phyloP scores from a whole-genome alignment of 1,140 invertebrate species.

The Ceratoteleas bidentatus region DNA sequence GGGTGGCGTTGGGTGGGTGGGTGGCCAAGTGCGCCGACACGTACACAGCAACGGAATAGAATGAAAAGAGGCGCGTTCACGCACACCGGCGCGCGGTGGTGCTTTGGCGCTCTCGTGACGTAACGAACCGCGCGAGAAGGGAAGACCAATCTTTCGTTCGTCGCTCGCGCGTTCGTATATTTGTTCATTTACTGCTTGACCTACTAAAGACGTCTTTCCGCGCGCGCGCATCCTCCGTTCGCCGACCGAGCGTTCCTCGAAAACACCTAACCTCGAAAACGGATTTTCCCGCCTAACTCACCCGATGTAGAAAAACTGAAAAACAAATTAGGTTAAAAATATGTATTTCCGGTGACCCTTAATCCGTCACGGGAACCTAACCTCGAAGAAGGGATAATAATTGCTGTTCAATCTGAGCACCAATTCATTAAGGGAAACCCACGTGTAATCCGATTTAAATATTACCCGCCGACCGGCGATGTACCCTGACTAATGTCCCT shows the following conservation, averaged over 20 bases:
- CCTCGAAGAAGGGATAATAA: no score
- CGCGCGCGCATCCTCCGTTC: constrained; percentile 37
- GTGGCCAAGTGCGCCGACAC: constrained; percentile 43
- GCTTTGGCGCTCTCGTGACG: constrained; percentile 55
- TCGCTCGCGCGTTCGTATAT: constrained; percentile 45
- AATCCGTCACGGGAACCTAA: no score
- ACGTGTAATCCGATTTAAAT: no score
- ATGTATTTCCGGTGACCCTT: no score
- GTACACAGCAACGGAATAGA: constrained; percentile 48
- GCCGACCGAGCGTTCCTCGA: neutral
- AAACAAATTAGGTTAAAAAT: no score
- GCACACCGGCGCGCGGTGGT: constrained; percentile 53
- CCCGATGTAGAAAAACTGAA: no score
- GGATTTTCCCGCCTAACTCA: constrained; percentile 12
- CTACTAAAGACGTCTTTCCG: constrained; percentile 58
- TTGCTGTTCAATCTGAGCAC: no score
- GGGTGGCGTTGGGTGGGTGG: constrained; percentile 52
- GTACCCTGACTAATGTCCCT: no score
- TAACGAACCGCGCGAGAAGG: constrained; percentile 56
- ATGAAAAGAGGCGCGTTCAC: constrained; percentile 55
- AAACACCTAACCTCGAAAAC: no score
- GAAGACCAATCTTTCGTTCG: constrained; percentile 54
- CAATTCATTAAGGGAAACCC: no score
- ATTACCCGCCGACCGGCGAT: no score
- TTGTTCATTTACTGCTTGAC: constrained; percentile 62